Conservation (phyloP, 64 coral and sea anemone species). For the Montipora efflorescens region DNA sequence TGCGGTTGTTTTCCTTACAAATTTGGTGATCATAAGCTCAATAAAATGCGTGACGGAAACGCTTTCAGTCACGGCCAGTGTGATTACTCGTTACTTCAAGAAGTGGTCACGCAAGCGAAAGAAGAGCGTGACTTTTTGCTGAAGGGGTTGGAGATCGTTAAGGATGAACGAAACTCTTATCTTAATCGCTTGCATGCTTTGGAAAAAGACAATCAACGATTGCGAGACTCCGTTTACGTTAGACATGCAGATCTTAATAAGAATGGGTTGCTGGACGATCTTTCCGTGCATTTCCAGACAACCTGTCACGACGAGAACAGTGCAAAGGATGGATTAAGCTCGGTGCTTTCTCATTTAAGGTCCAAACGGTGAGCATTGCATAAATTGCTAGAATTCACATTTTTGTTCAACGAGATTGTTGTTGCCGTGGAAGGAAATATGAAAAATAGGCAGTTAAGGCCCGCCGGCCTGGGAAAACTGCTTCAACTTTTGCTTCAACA, state of each 20-base stretch:
- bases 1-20: not conserved
- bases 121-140: constrained; percentile 30
- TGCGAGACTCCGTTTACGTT: constrained; percentile 24
- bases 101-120: constrained; percentile 25
- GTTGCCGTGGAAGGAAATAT: too few species aligned
- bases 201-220: constrained; percentile 73
- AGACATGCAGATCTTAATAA: not conserved
- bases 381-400: too few species aligned
- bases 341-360: constrained; percentile 82
- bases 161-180: constrained; percentile 69
- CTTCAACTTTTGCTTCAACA: too few species aligned
- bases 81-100: not conserved
- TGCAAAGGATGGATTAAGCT: constrained; percentile 69
- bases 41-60: not conserved
- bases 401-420: too few species aligned
- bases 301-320: constrained; percentile 15
- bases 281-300: constrained; percentile 34
- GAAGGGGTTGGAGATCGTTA: constrained; percentile 48
- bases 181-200: constrained; percentile 58
- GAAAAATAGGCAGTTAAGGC: too few species aligned
- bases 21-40: not conserved
- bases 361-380: constrained; percentile 77
- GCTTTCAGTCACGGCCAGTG: not conserved
- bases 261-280: not conserved
- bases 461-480: too few species aligned